A percentile compares a stretch with the other conserved stretches of the same genome.
phyloP scores from a whole-genome alignment of 2,113 vertebrate species.

The Alethe diademata region DNA sequence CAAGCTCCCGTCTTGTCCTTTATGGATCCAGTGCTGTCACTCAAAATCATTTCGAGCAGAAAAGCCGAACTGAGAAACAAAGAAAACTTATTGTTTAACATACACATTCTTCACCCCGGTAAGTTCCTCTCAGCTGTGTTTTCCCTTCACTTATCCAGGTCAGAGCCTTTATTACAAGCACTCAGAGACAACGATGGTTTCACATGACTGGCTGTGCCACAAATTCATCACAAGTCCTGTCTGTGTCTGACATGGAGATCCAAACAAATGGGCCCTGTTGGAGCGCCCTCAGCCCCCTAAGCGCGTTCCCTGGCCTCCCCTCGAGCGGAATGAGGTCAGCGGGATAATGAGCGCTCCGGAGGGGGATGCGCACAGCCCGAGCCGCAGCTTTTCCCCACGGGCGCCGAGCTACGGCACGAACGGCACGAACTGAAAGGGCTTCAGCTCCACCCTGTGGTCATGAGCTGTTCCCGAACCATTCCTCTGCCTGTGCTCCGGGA shows the following conservation, averaged over 20 bases:
- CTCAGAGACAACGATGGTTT: background rate
- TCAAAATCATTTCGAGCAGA: background rate
- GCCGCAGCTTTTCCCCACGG: rapidly evolving
- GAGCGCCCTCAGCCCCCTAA: background rate
- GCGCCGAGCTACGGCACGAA: background rate
- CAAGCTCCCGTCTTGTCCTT: background rate
- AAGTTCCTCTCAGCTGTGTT: background rate
- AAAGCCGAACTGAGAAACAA: background rate
- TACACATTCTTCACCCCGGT: background rate
- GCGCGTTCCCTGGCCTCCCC: background rate
- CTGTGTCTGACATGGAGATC: background rate
- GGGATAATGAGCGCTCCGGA: background rate
- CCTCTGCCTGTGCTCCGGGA: rapidly evolving
- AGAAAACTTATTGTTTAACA: background rate
- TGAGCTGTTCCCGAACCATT: background rate
- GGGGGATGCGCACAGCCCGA: background rate
- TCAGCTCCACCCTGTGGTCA: conserved; percentile 47
- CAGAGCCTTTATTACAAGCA: background rate
- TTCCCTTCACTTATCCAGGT: background rate
- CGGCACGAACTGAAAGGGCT: background rate
- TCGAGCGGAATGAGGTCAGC: background rate
- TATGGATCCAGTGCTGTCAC: background rate
- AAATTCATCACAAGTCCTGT: background rate
- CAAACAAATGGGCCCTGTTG: background rate
- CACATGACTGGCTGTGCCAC: background rate